Evolutionary conservation across 2,888 invertebrate species (phyloP).

Genomic region (Drosophila atripex): DNA sequence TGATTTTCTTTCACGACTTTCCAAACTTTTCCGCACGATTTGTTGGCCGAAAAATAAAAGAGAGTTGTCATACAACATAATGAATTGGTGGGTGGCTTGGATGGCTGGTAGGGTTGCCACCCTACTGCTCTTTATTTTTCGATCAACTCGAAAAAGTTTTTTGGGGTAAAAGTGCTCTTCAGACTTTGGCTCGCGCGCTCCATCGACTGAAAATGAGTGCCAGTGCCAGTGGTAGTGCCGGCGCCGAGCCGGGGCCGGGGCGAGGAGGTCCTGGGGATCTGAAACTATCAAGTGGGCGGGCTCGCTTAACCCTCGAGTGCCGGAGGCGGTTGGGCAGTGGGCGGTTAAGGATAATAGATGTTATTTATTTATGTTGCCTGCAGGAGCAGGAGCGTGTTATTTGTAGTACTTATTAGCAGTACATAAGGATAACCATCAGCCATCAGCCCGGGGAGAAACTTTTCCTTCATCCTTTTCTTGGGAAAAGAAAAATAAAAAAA

Average conservation of each 20-base stretch:
- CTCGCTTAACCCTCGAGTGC: slow-evolving; percentile 42
- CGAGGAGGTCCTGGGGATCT: no score
- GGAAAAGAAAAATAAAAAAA: no score
- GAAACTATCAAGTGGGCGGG: slow-evolving; percentile 38
- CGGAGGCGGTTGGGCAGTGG: slow-evolving; percentile 7
- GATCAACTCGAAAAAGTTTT: slow-evolving; percentile 69
- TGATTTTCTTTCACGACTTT: neutral
- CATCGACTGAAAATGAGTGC: slow-evolving; percentile 65
- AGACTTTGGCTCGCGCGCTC: slow-evolving; percentile 56
- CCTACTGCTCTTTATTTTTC: slow-evolving; percentile 34
- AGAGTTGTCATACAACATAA: slow-evolving; percentile 39
- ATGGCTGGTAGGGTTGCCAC: neutral
- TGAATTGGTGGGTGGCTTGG: slow-evolving; percentile 18
- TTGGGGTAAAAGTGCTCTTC: slow-evolving; percentile 52
- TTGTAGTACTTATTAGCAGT: slow-evolving; percentile 51
- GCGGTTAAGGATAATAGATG: slow-evolving; percentile 10
- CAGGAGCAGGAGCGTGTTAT: slow-evolving; percentile 23
- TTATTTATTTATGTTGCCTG: slow-evolving; percentile 40
- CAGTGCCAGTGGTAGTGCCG: no score
- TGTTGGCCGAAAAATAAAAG: slow-evolving; percentile 12
- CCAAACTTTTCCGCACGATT: slow-evolving; percentile 18
- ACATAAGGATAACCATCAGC: slow-evolving; percentile 52
- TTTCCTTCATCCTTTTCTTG: slow-evolving; percentile 1
- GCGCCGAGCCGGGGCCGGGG: no score
- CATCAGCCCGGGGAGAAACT: slow-evolving; percentile 26